These are phyloP conservation scores for Cephus spinipes DNA, from an alignment of 2,888 invertebrate species.

Conservation along the genomic window DNA sequence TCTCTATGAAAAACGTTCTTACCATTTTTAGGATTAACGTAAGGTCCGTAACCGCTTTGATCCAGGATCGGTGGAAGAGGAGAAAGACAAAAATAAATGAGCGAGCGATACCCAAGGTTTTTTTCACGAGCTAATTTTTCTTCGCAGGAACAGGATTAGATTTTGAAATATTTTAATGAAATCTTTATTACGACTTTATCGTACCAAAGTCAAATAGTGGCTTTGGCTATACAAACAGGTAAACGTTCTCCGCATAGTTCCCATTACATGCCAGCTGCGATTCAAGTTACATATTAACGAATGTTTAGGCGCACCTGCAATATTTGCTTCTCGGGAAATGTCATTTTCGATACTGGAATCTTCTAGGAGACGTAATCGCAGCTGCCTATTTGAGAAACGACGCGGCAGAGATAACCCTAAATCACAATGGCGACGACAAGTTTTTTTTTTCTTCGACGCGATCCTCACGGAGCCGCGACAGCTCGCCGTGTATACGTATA, in stretches of 20 bases:
- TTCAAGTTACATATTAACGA: slow-evolving; percentile 1
- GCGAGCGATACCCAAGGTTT: no score
- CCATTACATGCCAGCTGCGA: no score
- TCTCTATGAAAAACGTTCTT: no score
- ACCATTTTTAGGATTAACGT: no score
- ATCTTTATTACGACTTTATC: slow-evolving; percentile 60
- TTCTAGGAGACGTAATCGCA: neutral
- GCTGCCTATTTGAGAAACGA: neutral
- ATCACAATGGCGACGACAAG: slow-evolving; percentile 58
- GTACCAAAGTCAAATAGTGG: slow-evolving; percentile 57
- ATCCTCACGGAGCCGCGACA: no score
- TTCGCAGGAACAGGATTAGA: no score
- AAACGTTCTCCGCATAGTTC: slow-evolving; percentile 44
- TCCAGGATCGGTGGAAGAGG: no score
- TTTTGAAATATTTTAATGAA: slow-evolving; percentile 49
- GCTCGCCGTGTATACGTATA: no score
- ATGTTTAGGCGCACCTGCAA: slow-evolving; percentile 31
- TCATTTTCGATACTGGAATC: neutral
- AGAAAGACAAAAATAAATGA: no score
- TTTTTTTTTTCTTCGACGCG: slow-evolving; percentile 35
- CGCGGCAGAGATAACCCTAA: slow-evolving; percentile 41
- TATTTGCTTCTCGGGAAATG: no score
- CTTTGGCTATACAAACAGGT: slow-evolving; percentile 57
- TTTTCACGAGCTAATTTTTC: no score
- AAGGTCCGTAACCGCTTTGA: no score